Evolutionary conservation across 2,113 vertebrate genomes (phyloP).

Genomic region (Gobius niger): DNA sequence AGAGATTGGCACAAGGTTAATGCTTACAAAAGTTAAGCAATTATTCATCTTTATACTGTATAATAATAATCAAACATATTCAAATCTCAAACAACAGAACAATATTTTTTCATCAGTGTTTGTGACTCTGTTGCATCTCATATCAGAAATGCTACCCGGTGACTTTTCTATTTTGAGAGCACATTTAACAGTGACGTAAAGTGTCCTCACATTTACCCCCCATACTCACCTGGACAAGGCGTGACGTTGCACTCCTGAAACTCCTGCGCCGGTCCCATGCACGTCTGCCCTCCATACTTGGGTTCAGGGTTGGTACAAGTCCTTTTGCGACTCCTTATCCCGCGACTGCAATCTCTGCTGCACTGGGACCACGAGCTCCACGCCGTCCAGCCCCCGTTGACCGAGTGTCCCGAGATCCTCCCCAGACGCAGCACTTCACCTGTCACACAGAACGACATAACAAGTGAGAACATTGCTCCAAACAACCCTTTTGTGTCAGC

Average conservation of each 20-base stretch:
- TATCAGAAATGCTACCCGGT: no score
- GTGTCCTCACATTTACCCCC: constrained; percentile 1
- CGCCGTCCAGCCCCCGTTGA: constrained; percentile 91
- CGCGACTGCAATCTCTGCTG: constrained; percentile 92
- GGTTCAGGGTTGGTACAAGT: constrained; percentile 93
- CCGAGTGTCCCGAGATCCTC: constrained; percentile 82
- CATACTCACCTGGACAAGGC: constrained; percentile 88
- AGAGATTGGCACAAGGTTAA: no score
- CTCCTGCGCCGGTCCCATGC: constrained; percentile 86
- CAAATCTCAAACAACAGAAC: no score
- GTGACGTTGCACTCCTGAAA: constrained; percentile 96
- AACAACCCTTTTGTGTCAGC: background rate
- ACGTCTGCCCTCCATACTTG: constrained; percentile 87
- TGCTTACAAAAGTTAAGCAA: no score
- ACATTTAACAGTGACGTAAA: background rate
- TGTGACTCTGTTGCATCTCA: no score
- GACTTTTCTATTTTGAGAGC: no score
- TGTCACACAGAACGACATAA: constrained; percentile 35
- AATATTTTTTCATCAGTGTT: no score
- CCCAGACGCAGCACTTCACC: constrained; percentile 90
- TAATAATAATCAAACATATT: no score
- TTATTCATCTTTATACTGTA: no score
- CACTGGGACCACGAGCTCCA: constrained; percentile 96
- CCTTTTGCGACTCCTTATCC: constrained; percentile 89
- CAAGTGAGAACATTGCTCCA: background rate